A percentile compares a stretch with the other conserved stretches of the same genome.
Conservation (phyloP, 2,888 invertebrate species). For the Caenorhabditis sp. region DNA sequence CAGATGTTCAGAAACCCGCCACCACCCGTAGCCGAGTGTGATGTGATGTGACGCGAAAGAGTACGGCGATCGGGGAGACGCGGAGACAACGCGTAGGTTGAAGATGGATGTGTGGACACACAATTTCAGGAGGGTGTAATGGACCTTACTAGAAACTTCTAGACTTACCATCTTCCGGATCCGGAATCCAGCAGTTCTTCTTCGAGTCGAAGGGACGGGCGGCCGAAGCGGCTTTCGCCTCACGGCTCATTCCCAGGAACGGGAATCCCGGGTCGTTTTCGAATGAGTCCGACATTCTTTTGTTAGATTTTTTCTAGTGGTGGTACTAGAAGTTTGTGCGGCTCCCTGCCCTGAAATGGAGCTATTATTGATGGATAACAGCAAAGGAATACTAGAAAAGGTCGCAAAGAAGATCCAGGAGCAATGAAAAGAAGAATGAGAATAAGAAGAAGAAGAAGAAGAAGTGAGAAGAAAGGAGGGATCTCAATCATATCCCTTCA, state of each 20-base stretch:
- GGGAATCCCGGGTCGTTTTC: constrained; percentile 76
- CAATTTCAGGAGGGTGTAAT: not conserved
- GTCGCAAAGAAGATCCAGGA: not conserved
- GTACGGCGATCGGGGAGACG: not conserved
- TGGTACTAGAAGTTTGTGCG: constrained; percentile 4
- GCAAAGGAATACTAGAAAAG: constrained; percentile 2
- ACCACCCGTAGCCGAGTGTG: constrained; percentile 38
- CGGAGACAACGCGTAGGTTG: constrained; percentile 39
- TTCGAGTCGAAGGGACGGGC: constrained; percentile 87
- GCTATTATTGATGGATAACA: not conserved
- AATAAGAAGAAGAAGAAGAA: constrained; percentile 12
- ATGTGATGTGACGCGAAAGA: constrained; percentile 18
- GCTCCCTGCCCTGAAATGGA: constrained; percentile 36
- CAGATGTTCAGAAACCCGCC: constrained; percentile 54
- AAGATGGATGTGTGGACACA: constrained; percentile 24
- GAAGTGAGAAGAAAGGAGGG: constrained; percentile 3
- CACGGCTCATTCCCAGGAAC: constrained; percentile 69
- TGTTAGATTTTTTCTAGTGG: constrained; percentile 21
- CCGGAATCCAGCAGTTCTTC: constrained; percentile 99
- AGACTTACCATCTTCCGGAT: constrained; percentile 88
- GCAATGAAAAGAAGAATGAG: not conserved
- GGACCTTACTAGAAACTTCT: not conserved
- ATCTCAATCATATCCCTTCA: constrained; percentile 29
- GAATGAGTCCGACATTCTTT: constrained; percentile 64
- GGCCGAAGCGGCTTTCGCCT: constrained; percentile 68